Conservation (phyloP, 1,140 invertebrate genomes). For the Aphaenogaster rudis region DNA sequence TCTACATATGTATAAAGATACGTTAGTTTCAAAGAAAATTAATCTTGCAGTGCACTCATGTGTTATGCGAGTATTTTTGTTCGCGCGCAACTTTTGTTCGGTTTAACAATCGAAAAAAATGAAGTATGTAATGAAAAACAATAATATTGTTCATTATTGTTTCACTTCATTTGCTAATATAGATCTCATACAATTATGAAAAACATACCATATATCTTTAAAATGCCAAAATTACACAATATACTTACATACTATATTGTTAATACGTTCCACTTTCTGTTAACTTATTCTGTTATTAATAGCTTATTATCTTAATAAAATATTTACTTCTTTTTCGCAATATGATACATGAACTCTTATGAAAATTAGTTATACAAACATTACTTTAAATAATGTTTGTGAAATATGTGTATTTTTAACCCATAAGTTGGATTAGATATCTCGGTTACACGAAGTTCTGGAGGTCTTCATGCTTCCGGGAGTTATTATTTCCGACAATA, state of each 20-base stretch:
- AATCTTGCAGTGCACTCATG: background rate
- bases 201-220: background rate
- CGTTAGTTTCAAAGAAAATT: slow-evolving; percentile 37
- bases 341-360: background rate
- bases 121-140: background rate
- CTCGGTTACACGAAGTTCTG: slow-evolving; percentile 6
- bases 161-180: background rate
- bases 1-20: slow-evolving; percentile 20
- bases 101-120: background rate
- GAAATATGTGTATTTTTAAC: slow-evolving; percentile 1
- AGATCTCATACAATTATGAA: background rate
- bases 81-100: background rate
- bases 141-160: background rate
- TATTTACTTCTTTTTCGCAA: background rate
- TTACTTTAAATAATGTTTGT: slow-evolving; percentile 33
- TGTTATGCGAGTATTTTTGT: background rate
- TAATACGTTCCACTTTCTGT: background rate
- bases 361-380: background rate
- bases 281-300: background rate
- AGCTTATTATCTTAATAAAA: background rate
- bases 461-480: slow-evolving; percentile 55
- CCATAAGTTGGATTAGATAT: slow-evolving; percentile 20
- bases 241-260: background rate
- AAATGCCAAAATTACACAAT: background rate
- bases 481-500: slow-evolving; percentile 66